phyloP scores from a whole-genome alignment of 2,888 invertebrate genomes.

The Epinotia ramella region DNA sequence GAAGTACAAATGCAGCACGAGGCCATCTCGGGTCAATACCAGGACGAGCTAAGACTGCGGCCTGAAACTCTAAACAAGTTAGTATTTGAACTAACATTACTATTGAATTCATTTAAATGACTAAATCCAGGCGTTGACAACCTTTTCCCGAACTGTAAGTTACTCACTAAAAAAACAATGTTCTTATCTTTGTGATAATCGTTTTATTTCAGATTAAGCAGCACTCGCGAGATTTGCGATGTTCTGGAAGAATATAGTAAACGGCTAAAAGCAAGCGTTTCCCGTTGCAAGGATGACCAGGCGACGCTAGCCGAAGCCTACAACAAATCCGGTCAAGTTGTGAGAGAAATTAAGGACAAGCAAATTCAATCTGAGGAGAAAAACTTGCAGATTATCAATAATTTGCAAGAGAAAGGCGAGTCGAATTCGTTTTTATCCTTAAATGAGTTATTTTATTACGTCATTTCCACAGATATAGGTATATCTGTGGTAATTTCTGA shows the following conservation, averaged over 20 bases:
- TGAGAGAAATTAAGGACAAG: constrained; percentile 52
- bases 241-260: constrained; percentile 65
- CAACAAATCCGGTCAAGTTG: constrained; percentile 56
- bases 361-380: constrained; percentile 51
- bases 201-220: constrained; percentile 52
- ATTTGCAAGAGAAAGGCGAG: constrained; percentile 57
- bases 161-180: not conserved
- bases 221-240: constrained; percentile 68
- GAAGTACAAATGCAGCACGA: constrained; percentile 78
- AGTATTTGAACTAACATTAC: constrained; percentile 7
- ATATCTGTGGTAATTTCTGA: no score
- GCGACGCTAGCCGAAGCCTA: constrained; percentile 63
- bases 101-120: not conserved
- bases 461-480: no score
- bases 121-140: constrained; percentile 4
- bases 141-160: constrained; percentile 6
- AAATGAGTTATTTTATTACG: not conserved
- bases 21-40: constrained; percentile 68
- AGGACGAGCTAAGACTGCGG: constrained; percentile 70
- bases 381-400: constrained; percentile 46
- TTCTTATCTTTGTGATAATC: not conserved
- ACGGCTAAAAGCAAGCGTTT: constrained; percentile 63
- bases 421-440: not conserved
- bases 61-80: constrained; percentile 75
- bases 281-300: constrained; percentile 65